phyloP scores from a whole-genome alignment of 2,797 vertebrate species.

The Gobio occitaniae region DNA sequence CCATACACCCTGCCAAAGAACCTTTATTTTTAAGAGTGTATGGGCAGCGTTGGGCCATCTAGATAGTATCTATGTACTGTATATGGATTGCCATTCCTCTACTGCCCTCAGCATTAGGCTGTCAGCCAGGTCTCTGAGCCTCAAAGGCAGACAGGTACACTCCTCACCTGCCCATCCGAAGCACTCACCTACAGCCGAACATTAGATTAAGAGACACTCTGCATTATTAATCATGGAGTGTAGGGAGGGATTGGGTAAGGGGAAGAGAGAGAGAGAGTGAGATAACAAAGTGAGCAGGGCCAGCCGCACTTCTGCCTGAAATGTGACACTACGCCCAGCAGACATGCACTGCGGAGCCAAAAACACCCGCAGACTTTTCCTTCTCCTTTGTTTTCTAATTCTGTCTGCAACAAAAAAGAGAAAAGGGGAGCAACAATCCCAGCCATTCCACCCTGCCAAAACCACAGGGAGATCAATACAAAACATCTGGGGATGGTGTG shows the following conservation, averaged over 20 bases:
- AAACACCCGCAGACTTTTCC: constrained; percentile 56
- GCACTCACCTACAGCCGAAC: constrained; percentile 75
- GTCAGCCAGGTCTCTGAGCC: constrained; percentile 72
- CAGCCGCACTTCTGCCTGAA: constrained; percentile 55
- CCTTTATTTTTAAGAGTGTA: too few relatives aligned
- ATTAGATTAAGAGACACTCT: constrained; percentile 76
- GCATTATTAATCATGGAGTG: constrained; percentile 77
- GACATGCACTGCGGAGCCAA: constrained; percentile 41
- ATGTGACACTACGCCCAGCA: constrained; percentile 61
- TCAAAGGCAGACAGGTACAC: constrained; percentile 74
- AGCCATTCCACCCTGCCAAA: constrained; percentile 76
- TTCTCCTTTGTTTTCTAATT: constrained; percentile 60
- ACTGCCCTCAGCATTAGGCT: constrained; percentile 40
- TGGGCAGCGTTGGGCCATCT: constrained; percentile 41
- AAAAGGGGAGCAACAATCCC: constrained; percentile 58
- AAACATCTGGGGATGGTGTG: constrained; percentile 78
- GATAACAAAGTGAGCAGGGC: constrained; percentile 49
- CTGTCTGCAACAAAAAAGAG: constrained; percentile 57
- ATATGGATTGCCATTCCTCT: constrained; percentile 30
- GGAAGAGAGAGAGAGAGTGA: constrained; percentile 42
- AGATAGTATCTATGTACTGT: constrained; percentile 14
- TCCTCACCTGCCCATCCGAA: constrained; percentile 68
- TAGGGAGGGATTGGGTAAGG: constrained; percentile 23
- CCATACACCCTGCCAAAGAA: too few relatives aligned
- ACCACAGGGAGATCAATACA: constrained; percentile 76